Evolutionary conservation across 2,888 invertebrate species (phyloP), one percentile per base, ranked within the genome.

Genomic region (Lordiphosa andalusiaca): DNA sequence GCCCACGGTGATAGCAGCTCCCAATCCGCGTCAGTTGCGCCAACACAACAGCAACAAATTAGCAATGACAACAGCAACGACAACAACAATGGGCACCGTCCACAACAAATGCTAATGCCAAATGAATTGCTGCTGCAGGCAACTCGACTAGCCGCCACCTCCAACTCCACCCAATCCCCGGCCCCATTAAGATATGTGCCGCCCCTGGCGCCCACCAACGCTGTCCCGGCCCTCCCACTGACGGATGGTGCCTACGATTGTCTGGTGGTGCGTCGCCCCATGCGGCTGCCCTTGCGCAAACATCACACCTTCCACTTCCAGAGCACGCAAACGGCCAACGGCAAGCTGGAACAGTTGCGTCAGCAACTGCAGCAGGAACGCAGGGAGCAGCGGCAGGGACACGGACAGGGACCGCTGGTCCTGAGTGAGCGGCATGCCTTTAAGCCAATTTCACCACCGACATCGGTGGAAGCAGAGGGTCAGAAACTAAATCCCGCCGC

Each of bases 281-380:
- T 89, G 55, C 88, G 86, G 36, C 59, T 89, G 59, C 90, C 90
- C 7, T 53, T 90, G 61, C 89, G 89, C 25, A 90, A 90, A 81
- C 89, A 90, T 81, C 90, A 90, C 69, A 89, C 88, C 59, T 90
- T 90, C 71, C 89, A 90, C 71, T 89, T 90, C 56, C 89, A 90
- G 72, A 84, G 84, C 53, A 87, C 86, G 33, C 87, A 89, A 67
- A 89, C 88, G 42, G 87, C 88, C 53, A 86, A 86, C 50, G 88
- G 87, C 62, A 84, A 84, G 65, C 60, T 88, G 69, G 86, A 86
- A 47, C 84, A 82, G 59, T 69, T 86, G 71, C 84, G 84, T 30
- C 67, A 61, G 52, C 72, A 70, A 53, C 60, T 72, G 51, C 78
- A 76, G 23, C 80, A 80, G 41, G 68, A 73, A 39, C 68, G 69